Conservation (phyloP, 2,797 vertebrate genomes). For the Discoglossus pictus region DNA sequence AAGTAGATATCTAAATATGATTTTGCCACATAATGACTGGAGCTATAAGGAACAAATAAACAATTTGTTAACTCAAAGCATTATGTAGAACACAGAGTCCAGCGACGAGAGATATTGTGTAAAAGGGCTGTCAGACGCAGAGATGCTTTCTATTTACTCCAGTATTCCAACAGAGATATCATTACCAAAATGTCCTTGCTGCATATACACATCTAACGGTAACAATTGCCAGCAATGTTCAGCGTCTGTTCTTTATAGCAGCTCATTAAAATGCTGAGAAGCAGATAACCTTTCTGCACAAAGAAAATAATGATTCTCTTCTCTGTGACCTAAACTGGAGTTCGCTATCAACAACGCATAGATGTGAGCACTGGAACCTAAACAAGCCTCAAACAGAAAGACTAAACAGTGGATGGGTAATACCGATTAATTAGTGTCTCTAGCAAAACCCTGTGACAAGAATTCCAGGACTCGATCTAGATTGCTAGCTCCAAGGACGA, state of each 20-base stretch:
- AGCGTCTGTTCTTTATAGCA: not conserved
- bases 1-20: too few species aligned
- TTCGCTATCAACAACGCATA: constrained; percentile 1
- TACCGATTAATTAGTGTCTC: too few species aligned
- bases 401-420: not conserved
- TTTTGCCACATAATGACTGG: too few species aligned
- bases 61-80: too few species aligned
- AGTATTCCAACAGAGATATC: not conserved
- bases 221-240: constrained; percentile 1
- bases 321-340: constrained; percentile 9
- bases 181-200: constrained; percentile 1
- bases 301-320: constrained; percentile 35
- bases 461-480: too few species aligned
- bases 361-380: not conserved
- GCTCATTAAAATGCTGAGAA: constrained; percentile 34
- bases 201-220: not conserved
- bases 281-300: constrained; percentile 13
- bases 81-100: not conserved
- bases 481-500: too few species aligned
- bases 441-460: too few species aligned
- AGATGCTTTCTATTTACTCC: too few species aligned
- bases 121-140: not conserved
- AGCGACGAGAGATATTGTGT: not conserved
- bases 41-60: too few species aligned
- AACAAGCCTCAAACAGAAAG: not conserved